Percentiles rank a stretch among this genome's conserved stretches.
Conservation (phyloP, 2,113 vertebrate genomes). For the Nanger granti region DNA sequence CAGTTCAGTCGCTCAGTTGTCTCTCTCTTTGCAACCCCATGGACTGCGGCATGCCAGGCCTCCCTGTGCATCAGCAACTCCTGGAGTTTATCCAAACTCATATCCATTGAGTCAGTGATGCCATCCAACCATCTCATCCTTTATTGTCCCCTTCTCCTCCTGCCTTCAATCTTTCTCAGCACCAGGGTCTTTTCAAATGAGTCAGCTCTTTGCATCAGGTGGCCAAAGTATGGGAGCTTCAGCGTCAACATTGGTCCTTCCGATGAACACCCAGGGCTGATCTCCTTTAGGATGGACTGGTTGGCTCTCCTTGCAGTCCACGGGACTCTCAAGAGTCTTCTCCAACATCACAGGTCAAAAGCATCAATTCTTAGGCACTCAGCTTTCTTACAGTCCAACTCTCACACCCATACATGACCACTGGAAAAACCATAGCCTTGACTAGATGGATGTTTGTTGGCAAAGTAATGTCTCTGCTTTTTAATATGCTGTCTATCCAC, state of each 20-base stretch:
- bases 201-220: background rate
- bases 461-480: background rate
- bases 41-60: background rate
- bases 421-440: background rate
- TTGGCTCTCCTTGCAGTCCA: background rate
- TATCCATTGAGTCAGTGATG: background rate
- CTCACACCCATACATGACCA: background rate
- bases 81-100: background rate
- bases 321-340: background rate
- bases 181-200: background rate
- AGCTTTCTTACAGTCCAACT: background rate
- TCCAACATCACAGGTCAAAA: background rate
- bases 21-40: background rate
- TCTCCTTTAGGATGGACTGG: background rate
- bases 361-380: background rate
- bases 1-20: background rate
- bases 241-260: background rate
- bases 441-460: background rate
- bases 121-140: background rate
- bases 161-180: background rate
- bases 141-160: background rate
- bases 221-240: background rate
- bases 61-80: background rate
- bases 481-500: conserved; percentile 54
- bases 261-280: background rate